Conservation (phyloP, 1,140 invertebrate genomes). For the Hydropsyche tenuis region DNA sequence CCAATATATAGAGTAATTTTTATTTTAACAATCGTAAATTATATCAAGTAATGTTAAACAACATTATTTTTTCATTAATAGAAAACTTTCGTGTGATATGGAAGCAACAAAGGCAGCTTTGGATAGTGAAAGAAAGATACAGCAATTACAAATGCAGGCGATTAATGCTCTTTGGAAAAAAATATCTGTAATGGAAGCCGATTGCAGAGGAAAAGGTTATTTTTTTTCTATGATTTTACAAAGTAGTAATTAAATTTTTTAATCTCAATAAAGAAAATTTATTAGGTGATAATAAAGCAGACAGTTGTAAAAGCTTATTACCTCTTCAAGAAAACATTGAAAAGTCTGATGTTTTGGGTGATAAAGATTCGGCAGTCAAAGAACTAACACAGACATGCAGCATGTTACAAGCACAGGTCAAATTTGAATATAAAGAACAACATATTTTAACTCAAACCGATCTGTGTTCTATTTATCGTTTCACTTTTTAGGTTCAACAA, state of each 20-base stretch:
- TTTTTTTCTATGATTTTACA: not conserved
- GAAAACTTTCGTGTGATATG: constrained; percentile 80
- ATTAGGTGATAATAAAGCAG: constrained; percentile 36
- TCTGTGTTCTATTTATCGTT: constrained; percentile 10
- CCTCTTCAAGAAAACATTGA: constrained; percentile 51
- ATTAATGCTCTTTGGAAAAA: constrained; percentile 91
- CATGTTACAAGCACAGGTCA: constrained; percentile 56
- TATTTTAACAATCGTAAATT: not conserved
- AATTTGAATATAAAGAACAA: not conserved
- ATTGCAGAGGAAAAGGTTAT: constrained; percentile 51
- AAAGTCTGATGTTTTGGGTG: constrained; percentile 54
- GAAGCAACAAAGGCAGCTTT: constrained; percentile 80
- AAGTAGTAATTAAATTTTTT: too few species aligned
- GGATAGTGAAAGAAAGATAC: constrained; percentile 85
- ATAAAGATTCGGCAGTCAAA: constrained; percentile 62
- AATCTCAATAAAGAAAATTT: constrained; percentile 10
- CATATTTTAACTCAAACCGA: constrained; percentile 10
- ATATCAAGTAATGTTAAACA: not conserved
- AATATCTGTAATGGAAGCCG: constrained; percentile 73
- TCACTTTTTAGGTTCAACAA: constrained; percentile 68
- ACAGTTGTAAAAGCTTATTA: constrained; percentile 30
- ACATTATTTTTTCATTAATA: constrained; percentile 54
- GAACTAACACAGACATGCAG: constrained; percentile 67
- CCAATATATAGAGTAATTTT: constrained; percentile 82
- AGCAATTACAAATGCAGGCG: constrained; percentile 87